Evolutionary conservation across 2,113 vertebrate genomes (phyloP).

Genomic region (Thamnaconus septentrionalis): DNA sequence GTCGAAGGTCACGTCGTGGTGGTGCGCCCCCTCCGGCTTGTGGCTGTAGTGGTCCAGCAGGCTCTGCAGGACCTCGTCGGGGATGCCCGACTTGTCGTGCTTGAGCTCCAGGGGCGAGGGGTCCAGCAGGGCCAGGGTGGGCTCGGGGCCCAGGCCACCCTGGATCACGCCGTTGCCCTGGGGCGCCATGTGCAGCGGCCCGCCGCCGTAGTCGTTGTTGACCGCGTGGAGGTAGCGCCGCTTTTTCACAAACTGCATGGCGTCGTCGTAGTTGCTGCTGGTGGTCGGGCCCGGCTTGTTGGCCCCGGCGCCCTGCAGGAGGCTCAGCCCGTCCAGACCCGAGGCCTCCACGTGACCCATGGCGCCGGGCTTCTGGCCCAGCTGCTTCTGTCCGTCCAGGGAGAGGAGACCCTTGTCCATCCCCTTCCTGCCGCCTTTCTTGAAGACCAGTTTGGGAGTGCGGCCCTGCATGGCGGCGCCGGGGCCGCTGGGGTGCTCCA

Average conservation of each 20-base stretch:
- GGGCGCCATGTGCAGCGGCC: constrained; percentile 87
- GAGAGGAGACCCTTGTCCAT: constrained; percentile 87
- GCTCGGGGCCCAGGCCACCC: constrained; percentile 89
- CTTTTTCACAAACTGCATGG: constrained; percentile 99
- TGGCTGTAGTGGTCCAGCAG: constrained; percentile 96
- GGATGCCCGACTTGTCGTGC: constrained; percentile 97
- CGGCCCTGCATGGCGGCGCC: constrained; percentile 82
- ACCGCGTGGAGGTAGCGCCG: constrained; percentile 94
- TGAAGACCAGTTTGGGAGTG: constrained; percentile 90
- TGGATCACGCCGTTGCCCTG: constrained; percentile 91
- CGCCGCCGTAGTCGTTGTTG: constrained; percentile 88
- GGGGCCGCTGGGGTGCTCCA: constrained; percentile 86
- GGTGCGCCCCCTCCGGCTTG: constrained; percentile 87
- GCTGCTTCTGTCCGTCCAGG: constrained; percentile 84
- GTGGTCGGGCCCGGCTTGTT: constrained; percentile 86
- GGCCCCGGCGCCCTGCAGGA: constrained; percentile 84
- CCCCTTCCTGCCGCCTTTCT: constrained; percentile 88
- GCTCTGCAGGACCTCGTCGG: constrained; percentile 97
- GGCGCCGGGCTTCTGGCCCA: constrained; percentile 84
- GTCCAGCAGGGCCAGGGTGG: constrained; percentile 91
- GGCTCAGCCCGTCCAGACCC: constrained; percentile 83
- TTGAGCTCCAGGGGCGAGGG: constrained; percentile 89
- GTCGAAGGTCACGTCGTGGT: constrained; percentile 93
- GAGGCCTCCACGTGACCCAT: constrained; percentile 81
- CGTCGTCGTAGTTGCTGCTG: constrained; percentile 96